phyloP scores from a whole-genome alignment of 1,140 invertebrate species.

The Pogonognathellus flavescens region DNA sequence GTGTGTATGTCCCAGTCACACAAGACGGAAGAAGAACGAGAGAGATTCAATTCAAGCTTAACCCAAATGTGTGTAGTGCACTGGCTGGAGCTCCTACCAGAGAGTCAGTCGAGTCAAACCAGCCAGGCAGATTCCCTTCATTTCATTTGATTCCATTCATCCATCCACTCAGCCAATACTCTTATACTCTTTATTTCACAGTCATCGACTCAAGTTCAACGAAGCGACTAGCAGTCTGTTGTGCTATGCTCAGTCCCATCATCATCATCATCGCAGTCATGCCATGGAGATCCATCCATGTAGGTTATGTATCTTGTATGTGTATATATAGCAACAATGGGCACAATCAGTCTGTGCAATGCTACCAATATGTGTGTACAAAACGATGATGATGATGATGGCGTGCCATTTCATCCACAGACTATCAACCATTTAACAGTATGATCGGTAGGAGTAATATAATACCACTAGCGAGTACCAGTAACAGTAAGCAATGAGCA shows the following conservation, averaged over 20 bases:
- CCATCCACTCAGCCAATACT: conserved; percentile 4
- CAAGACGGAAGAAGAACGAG: too few species aligned
- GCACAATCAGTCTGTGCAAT: too few species aligned
- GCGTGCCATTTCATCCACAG: not conserved
- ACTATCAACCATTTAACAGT: not conserved
- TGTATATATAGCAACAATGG: too few species aligned
- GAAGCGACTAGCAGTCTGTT: conserved; percentile 1
- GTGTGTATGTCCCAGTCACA: too few species aligned
- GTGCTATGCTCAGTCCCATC: not conserved
- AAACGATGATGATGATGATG: not conserved
- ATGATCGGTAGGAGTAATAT: too few species aligned
- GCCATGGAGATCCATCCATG: too few species aligned
- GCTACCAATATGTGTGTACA: not conserved
- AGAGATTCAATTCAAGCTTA: too few species aligned
- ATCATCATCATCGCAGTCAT: not conserved
- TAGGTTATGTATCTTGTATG: too few species aligned
- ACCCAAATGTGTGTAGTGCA: too few species aligned
- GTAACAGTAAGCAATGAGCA: not conserved
- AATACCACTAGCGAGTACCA: not conserved
- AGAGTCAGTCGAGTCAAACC: not conserved
- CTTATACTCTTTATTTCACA: not conserved
- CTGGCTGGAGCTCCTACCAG: too few species aligned
- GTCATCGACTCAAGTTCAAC: not conserved
- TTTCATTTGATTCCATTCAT: conserved; percentile 34
- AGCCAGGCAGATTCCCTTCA: conserved; percentile 29